Base-by-base conservation (phyloP, 1,140 invertebrate species). In the Dryas iulia region DNA sequence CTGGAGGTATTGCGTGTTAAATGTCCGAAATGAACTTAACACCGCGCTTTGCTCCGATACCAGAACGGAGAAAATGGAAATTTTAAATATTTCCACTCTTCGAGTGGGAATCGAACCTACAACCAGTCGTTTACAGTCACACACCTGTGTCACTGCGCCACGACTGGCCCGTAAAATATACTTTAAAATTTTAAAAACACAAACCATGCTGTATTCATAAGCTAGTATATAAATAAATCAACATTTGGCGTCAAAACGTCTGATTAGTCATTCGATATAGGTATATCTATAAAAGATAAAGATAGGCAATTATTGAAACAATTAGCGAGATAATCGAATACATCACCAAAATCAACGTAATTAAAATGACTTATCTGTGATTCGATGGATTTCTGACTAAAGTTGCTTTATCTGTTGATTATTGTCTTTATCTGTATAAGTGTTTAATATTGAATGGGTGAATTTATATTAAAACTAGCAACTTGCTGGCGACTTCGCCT, bases 321-420 rank as follows among this genome's bases (percentile, higher is more conserved):
- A 60, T 60, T 60, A 60, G 31, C n/a, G 31, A 60, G 59, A 60
- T 60, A 47, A 60, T 60, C 33, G 25, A 35, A 59, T 21, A 35
- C 26, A 39, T 47, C 59, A 26, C 39, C 21, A 10, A 14, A 47
- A 47, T 47, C 39, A 18, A 8, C 18, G 39, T 47, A 47, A 47
- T 47, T 47, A 47, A 47, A 47, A 47, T 47, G 21, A 21, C 18
- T 47, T 47, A 47, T 47, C 39, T 47, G 39, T 21, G 39, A 14
- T 47, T 47, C 10, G 18, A 47, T 47, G 39, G 39, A 47, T 18
- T 47, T 47, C 39, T 47, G 39, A 47, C 39, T 21, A 47, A 47
- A 47, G n/a, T 47, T 47, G 39, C 18, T 47, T 47, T 47, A 47
- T 47, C 39, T 47, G 14, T 47, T 47, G 39, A 47, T 47, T 47